Base-by-base conservation (phyloP, 2,888 invertebrate genomes). In the Brenthis hecate region DNA sequence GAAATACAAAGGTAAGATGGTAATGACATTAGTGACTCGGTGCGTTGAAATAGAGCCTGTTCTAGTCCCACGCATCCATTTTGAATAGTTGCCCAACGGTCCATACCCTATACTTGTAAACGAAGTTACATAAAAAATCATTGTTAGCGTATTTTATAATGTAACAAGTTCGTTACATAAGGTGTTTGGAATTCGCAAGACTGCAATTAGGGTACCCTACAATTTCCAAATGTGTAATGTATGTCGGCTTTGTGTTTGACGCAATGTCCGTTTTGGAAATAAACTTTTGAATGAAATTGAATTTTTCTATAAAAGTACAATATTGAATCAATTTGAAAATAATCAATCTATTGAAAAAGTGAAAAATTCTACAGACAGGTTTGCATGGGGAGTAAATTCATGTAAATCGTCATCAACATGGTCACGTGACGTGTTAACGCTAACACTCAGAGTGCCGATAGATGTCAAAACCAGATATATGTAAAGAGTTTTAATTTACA, bases 121-220 rank as follows among this genome's bases (percentile, higher is more conserved):
- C 16, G 13, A 36, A 56, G 51, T 67, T 67, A 67, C 51, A 67
- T 67, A 67, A 67, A 57, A 28, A 62, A 13, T 36, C 57, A 32
- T 65, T 63, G 62, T 65, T 65, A 51, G n/a, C n/a, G 2, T 13
- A 56, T 56, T 62, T 56, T 61, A 23, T 61, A 56, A 67, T 50
- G 62, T 32, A 66, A 47, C 13, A 53, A 47, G 14, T 16, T 1
- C 19, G 36, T 67, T 67, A 67, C 50, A 43, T 67, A 67, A 67
- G 3, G 13, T 56, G n/a, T 48, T 28, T 66, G 47, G 47, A 43
- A n/a, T 60, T 23, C 47, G 53, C 19, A 36, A 62, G 47, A 14
- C 14, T 1, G 48, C 56, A 50, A 53, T 62, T 53, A 43, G 53
- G 53, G 19, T 43, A 62, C 19, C 50, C 32, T 60, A 50, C 19